Evolutionary conservation across 2,888 invertebrate species (phyloP).

Genomic region (Drosophila colorata): DNA sequence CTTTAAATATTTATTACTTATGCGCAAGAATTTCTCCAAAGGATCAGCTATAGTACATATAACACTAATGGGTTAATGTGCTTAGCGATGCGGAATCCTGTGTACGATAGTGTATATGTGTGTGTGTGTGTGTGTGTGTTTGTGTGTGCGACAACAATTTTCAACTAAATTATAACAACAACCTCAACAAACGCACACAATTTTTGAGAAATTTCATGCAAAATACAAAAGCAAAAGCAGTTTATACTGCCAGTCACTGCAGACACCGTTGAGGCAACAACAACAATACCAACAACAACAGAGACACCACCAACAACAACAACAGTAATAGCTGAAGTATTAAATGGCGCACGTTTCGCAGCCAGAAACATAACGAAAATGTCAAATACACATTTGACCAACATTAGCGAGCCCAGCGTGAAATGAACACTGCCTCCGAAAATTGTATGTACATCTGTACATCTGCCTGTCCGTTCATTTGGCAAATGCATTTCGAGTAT

Average conservation of each 20-base stretch:
- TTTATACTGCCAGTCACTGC: conserved; percentile 42
- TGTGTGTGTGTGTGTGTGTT: conserved; percentile 1
- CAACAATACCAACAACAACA: conserved; percentile 29
- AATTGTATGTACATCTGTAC: conserved; percentile 26
- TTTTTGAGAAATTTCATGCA: conserved; percentile 74
- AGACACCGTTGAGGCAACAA: conserved; percentile 34
- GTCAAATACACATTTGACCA: conserved; percentile 79
- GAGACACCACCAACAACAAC: conserved; percentile 42
- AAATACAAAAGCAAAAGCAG: conserved; percentile 64
- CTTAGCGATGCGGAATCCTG: conserved; percentile 2
- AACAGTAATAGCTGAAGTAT: conserved; percentile 44
- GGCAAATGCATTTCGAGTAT: conserved; percentile 44
- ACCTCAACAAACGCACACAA: conserved; percentile 63
- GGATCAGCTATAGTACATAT: background rate
- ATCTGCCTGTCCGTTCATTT: background rate
- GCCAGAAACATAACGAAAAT: conserved; percentile 74
- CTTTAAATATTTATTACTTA: no score
- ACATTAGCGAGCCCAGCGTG: conserved; percentile 55
- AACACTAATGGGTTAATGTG: conserved; percentile 54
- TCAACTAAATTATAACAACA: conserved; percentile 74
- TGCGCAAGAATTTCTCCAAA: no score
- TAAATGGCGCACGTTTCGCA: conserved; percentile 68
- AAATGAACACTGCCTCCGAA: conserved; percentile 47
- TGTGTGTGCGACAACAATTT: conserved; percentile 52
- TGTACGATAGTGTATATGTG: background rate